Base-by-base conservation (phyloP, 2,113 vertebrate genomes). In the Pardalotus punctatus region DNA sequence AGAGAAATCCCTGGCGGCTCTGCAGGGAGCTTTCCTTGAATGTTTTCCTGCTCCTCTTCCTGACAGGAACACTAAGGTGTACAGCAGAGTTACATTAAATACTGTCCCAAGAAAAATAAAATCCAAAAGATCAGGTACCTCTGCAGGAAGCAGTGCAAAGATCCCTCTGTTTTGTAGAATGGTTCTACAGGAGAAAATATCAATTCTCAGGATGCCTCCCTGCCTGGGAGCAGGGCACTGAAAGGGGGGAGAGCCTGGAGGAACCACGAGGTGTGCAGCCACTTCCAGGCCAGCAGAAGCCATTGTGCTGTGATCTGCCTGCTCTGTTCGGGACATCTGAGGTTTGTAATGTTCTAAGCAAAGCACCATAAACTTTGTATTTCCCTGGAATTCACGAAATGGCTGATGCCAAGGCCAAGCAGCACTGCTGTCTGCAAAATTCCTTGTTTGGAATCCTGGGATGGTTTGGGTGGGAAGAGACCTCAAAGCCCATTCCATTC, bases 191-290 rank as follows among this genome's bases (percentile, higher is more conserved):
- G 35, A 82, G 21, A 58, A 66, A 48, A 31, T 9, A 38, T 1
- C 48, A 69, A 20, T 56, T 42, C 31, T 14, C 65, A 5, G 0
- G 2, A 38, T 1, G 5, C 18, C 10, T 77, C 45, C 53, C 33
- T 81, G 64, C 53, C 64, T 56, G 54, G 29, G 38, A 85, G 17
- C 33, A 69, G 33, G 64, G 25, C 45, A 33, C 21, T 13, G 23
- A 8, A 40, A 40, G 23, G 6, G 18, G 2, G 25, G 70, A 15
- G 61, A 56, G 33, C 25, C 74, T 60, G 83, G 11, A 64, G 83
- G 45, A 94, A 47, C 4, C 31, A 29, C 0, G 2, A 82, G 61
- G 51, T 1, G 1, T 16, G 38, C 0, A 5, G 66, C 13, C 20
- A 17, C 45, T 47, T 74, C n/a, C 60, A 81, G 72, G 60, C 45